Evolutionary conservation across 2,113 vertebrate genomes (phyloP), one percentile per base, ranked within the genome.

Genomic region (Myotis lucifugus): DNA sequence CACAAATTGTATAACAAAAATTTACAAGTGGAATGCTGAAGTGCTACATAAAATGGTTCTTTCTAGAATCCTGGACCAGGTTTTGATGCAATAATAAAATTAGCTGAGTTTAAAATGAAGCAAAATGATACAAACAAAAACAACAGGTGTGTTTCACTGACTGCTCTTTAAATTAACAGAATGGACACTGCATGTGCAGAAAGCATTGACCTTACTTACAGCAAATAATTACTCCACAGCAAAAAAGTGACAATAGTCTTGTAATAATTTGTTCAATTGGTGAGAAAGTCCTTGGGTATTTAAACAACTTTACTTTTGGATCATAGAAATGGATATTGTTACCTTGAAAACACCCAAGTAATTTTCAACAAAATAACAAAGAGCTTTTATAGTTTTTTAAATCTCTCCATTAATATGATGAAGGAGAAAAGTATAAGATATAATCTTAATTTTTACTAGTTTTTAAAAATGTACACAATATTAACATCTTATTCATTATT

Each of bases 321-420:
- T 81, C 42, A 70, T 1, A 85, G 34, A 69, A 85, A 81, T 46
- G 15, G 12, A 70, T 1, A 34, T 34, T 69, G 11, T 52, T 93
- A 32, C 29, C 10, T 81, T 2, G 0, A 84, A 84, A 0, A 77
- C 4, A 64, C 2, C 5, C 50, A 34, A 73, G 3, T 40, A 25
- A 50, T 72, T 94, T 94, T 74, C 34, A 91, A 54, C 17, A 92
- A 88, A 96, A 76, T 84, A 83, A 78, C 10, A 61, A 85, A 74
- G 76, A 64, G 7, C 9, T 19, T 1, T 27, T 17, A n/a, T 2
- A 67, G 64, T 59, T 69, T 81, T 59, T 61, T 9, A 70, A 85
- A 27, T 76, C 11, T 64, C 14, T 64, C 21, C 1, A 9, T 18
- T 52, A 3, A 34, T 34, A 59, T 27, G 10, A 81, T 54, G 6